phyloP scores from a whole-genome alignment of 2,888 invertebrate genomes.

The Ctenicera cuprea region DNA sequence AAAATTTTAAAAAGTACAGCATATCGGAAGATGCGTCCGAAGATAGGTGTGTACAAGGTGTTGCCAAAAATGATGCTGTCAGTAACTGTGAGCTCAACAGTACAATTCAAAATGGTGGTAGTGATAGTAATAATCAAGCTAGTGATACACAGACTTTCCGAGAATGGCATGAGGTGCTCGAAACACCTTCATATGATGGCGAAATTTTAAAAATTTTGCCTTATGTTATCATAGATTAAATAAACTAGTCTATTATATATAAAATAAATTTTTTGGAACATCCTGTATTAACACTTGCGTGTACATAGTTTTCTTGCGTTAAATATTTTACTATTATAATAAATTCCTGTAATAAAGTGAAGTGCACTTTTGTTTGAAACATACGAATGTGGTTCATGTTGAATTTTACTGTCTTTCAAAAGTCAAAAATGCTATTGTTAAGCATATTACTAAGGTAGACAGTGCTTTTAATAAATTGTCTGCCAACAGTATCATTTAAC shows the following conservation, averaged over 20 bases:
- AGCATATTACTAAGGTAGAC: too few species aligned
- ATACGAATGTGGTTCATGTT: not conserved
- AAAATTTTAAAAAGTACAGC: conserved; percentile 70
- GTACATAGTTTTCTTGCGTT: not conserved
- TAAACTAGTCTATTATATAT: conserved; percentile 59
- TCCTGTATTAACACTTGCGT: conserved; percentile 20
- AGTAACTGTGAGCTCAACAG: conserved; percentile 42
- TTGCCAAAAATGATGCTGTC: conserved; percentile 53
- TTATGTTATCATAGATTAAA: conserved; percentile 96
- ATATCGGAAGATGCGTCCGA: conserved; percentile 64
- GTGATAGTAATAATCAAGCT: conserved; percentile 45
- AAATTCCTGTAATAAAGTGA: too few species aligned
- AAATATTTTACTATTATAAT: not conserved
- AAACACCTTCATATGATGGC: conserved; percentile 83
- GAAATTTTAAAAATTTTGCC: conserved; percentile 93
- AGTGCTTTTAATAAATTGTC: too few species aligned
- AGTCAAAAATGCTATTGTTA: not conserved
- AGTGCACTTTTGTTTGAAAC: not conserved
- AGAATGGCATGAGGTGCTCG: conserved; percentile 94
- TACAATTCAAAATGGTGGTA: conserved; percentile 56
- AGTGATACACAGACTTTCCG: conserved; percentile 76
- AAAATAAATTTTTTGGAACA: conserved; percentile 42
- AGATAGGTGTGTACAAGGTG: conserved; percentile 39
- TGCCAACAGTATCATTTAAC: too few species aligned
- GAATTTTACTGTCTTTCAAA: not conserved